Percentiles rank a stretch among this genome's conserved stretches.
Conservation (phyloP, 2,113 vertebrate species). For the Ptychochromis oligacanthus region DNA sequence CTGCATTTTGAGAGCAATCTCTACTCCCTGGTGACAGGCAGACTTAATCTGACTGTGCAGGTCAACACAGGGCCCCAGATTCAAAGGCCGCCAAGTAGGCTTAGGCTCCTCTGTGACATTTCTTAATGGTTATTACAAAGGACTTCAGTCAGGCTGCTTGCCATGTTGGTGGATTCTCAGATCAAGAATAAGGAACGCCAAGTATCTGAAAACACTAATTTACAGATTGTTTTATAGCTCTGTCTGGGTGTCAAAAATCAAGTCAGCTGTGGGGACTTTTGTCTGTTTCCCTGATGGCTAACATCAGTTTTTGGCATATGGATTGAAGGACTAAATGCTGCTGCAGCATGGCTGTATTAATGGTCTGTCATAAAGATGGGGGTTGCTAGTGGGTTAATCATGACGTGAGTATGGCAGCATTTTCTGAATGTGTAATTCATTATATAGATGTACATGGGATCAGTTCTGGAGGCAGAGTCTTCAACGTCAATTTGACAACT, state of each 20-base stretch:
- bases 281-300: neutral
- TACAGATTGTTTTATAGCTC: constrained; percentile 41
- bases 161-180: constrained; percentile 39
- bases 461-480: neutral
- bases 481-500: neutral
- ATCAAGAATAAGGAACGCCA: constrained; percentile 38
- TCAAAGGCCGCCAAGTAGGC: constrained; percentile 47
- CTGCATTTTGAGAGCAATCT: constrained; percentile 48
- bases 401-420: constrained; percentile 23
- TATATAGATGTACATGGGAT: neutral
- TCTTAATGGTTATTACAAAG: constrained; percentile 54
- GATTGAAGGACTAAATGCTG: neutral
- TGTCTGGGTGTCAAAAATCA: constrained; percentile 34
- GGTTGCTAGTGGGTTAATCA: constrained; percentile 33
- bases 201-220: constrained; percentile 47
- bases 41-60: constrained; percentile 53
- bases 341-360: constrained; percentile 23
- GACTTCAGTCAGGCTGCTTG: constrained; percentile 42
- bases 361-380: constrained; percentile 13
- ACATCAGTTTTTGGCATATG: constrained; percentile 4
- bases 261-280: neutral
- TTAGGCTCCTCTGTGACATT: constrained; percentile 43
- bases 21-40: constrained; percentile 32
- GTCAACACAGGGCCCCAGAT: constrained; percentile 56
- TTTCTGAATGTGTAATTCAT: constrained; percentile 23